Percentiles rank a stretch among this genome's conserved stretches.
Evolutionary conservation across 2,888 invertebrate genomes (phyloP).

Genomic region (Pandemis heparana): DNA sequence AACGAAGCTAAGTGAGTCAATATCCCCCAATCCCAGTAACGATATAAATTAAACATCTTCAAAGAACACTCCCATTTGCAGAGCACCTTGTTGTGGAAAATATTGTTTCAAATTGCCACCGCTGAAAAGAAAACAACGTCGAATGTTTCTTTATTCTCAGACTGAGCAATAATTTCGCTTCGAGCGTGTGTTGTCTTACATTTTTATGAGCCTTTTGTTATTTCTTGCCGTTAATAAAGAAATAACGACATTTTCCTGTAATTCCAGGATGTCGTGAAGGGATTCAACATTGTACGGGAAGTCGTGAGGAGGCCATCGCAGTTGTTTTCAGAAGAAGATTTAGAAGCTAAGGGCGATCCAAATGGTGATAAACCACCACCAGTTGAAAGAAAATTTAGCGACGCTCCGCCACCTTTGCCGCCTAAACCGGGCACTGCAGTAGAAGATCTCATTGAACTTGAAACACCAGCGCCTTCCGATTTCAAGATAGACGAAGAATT

Average conservation of each 20-base stretch:
- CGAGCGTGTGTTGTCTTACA: slow-evolving; percentile 57
- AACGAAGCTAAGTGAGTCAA: slow-evolving; percentile 14
- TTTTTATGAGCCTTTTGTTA: slow-evolving; percentile 52
- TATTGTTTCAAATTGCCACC: slow-evolving; percentile 56
- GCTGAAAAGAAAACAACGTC: slow-evolving; percentile 57
- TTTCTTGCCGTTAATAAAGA: slow-evolving; percentile 15
- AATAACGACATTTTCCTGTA: slow-evolving; percentile 42
- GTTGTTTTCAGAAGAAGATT: slow-evolving; percentile 85
- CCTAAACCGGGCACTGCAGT: slow-evolving; percentile 71
- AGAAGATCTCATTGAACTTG: slow-evolving; percentile 86
- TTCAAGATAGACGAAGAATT: slow-evolving; percentile 97
- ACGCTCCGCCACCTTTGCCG: slow-evolving; percentile 76
- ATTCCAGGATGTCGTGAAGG: slow-evolving; percentile 92
- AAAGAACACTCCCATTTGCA: slow-evolving; percentile 13
- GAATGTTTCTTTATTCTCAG: slow-evolving; percentile 56
- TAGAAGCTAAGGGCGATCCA: slow-evolving; percentile 56
- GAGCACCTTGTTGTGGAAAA: slow-evolving; percentile 52
- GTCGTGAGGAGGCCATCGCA: slow-evolving; percentile 91
- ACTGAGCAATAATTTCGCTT: slow-evolving; percentile 64
- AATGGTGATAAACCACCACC: slow-evolving; percentile 56
- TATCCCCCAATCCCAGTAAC: slow-evolving; percentile 8
- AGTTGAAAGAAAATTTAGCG: slow-evolving; percentile 68
- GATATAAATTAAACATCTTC: slow-evolving; percentile 13
- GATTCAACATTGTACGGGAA: slow-evolving; percentile 92
- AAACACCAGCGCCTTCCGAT: slow-evolving; percentile 91